Evolutionary conservation across 2,888 invertebrate genomes (phyloP).

Genomic region (Xylophagus ater): DNA sequence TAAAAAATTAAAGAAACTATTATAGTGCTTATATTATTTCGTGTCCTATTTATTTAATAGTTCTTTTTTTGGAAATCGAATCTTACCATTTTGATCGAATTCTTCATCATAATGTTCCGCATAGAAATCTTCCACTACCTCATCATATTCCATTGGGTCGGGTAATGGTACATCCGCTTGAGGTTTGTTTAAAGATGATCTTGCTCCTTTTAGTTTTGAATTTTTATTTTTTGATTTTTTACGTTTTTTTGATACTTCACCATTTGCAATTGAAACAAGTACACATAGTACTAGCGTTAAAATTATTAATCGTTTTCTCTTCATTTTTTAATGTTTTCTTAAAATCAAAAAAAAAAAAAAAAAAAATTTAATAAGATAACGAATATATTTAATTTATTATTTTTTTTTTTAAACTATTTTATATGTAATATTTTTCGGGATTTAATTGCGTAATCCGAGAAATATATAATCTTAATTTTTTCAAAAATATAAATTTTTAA

Average conservation of each 20-base stretch:
- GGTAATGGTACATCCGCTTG: conserved; percentile 13
- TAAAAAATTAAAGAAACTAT: too few relatives aligned
- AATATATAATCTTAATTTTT: too few relatives aligned
- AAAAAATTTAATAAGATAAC: too few relatives aligned
- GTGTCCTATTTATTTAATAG: too few relatives aligned
- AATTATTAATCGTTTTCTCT: conserved; percentile 10
- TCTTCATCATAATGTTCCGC: conserved; percentile 12
- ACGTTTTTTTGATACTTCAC: conserved; percentile 9
- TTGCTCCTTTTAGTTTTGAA: neutral
- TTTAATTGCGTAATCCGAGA: too few relatives aligned
- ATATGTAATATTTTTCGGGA: too few relatives aligned
- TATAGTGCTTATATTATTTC: too few relatives aligned
- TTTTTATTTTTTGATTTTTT: conserved; percentile 7
- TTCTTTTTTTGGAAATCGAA: neutral
- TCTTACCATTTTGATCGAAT: conserved; percentile 8
- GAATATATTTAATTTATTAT: too few relatives aligned
- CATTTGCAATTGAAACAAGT: conserved; percentile 7
- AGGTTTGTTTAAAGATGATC: conserved; percentile 12
- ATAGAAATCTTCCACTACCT: conserved; percentile 10
- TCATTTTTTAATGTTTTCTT: conserved; percentile 10
- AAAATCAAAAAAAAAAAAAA: too few relatives aligned
- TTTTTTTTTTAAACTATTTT: too few relatives aligned
- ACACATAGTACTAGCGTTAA: conserved; percentile 12
- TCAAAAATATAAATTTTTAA: too few relatives aligned
- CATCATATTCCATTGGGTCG: too few relatives aligned